Percentiles rank a stretch among this genome's conserved stretches.
Evolutionary conservation across 2,888 invertebrate genomes (phyloP).

Genomic region (Lepidochrysops patricia): DNA sequence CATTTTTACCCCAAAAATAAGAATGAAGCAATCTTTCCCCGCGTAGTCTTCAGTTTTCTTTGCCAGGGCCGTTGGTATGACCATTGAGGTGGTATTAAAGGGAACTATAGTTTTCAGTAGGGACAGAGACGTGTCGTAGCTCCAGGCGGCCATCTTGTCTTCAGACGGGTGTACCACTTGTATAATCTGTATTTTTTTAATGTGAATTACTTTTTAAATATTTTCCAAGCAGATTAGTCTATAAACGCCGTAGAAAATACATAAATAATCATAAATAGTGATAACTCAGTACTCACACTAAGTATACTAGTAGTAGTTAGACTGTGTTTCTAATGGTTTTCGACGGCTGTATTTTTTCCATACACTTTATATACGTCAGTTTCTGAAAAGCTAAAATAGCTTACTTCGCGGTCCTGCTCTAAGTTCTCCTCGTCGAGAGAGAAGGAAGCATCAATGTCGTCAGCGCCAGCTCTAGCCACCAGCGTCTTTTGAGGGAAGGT

Average conservation of each 20-base stretch:
- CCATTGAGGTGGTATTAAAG: conserved; percentile 42
- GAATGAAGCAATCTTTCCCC: conserved; percentile 43
- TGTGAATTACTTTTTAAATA: too few species aligned
- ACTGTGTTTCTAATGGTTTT: too few species aligned
- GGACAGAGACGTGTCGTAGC: conserved; percentile 47
- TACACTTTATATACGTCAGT: too few species aligned
- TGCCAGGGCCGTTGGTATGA: conserved; percentile 31
- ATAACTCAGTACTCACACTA: not conserved
- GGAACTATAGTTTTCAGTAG: conserved; percentile 51
- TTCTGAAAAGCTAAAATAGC: too few species aligned
- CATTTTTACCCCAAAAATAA: conserved; percentile 46
- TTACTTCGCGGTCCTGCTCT: conserved; percentile 62
- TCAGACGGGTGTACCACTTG: conserved; percentile 50
- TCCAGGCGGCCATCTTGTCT: conserved; percentile 46
- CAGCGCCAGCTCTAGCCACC: conserved; percentile 52
- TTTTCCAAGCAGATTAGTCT: too few species aligned
- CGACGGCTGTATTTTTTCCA: too few species aligned
- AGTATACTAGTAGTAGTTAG: too few species aligned
- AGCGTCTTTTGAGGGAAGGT: conserved; percentile 53
- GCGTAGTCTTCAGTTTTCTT: conserved; percentile 24
- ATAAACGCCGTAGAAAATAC: too few species aligned
- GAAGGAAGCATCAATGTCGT: conserved; percentile 44
- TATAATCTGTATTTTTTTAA: conserved; percentile 37
- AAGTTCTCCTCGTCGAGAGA: conserved; percentile 58
- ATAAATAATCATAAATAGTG: too few species aligned